Conservation (phyloP, 2,113 vertebrate genomes). For the Oenanthe oenanthe region DNA sequence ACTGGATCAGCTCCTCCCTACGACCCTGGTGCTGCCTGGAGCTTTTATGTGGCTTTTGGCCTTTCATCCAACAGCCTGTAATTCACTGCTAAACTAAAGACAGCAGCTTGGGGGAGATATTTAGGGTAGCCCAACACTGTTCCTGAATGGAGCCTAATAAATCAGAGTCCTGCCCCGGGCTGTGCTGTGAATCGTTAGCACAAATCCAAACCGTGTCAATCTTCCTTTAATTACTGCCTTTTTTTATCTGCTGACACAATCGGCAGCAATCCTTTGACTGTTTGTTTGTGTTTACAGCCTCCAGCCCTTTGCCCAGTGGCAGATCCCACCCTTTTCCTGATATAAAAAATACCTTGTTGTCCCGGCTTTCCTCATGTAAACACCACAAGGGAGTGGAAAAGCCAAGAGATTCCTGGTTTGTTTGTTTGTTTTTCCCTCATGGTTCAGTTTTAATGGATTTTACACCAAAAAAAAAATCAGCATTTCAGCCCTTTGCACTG, state of each 20-base stretch:
- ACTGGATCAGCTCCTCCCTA: background rate
- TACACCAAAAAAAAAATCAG: background rate
- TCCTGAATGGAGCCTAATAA: background rate
- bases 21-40: background rate
- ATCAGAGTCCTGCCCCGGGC: background rate
- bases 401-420: background rate
- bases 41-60: background rate
- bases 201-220: background rate
- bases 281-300: background rate
- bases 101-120: background rate
- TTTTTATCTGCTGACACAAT: background rate
- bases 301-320: background rate
- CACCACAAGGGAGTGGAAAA: background rate
- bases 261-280: background rate
- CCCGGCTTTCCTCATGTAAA: background rate
- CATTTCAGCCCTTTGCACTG: background rate
- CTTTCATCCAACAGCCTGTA: background rate
- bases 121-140: background rate
- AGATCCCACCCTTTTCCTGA: background rate
- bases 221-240: constrained; percentile 2
- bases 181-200: background rate
- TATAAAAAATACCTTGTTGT: background rate
- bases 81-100: background rate
- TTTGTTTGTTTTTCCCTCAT: background rate
- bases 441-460: background rate